Base-by-base conservation (phyloP, 2,113 vertebrate genomes). In the Climacteris rufus region DNA sequence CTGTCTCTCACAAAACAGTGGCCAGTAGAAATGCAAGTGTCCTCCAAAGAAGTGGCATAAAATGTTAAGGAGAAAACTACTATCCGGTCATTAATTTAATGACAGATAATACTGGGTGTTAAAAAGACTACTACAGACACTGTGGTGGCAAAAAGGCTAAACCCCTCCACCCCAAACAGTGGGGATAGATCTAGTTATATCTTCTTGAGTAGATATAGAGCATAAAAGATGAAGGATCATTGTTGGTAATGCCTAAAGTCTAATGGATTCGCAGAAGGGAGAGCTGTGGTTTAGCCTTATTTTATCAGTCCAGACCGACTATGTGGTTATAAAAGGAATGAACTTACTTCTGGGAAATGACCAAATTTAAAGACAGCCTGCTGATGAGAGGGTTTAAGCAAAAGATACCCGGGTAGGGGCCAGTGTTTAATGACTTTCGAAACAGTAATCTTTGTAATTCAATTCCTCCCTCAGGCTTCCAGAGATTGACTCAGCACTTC, bases 401-500 rank as follows among this genome's bases (percentile, higher is more conserved):
- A 59, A 92, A 87, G 42, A 49, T 77, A 69, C 9, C 49, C 68
- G 68, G 76, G 64, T 56, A 83, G 90, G 56, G 76, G 68, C 75
- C 71, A 87, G 11, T 87, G 86, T 68, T 78, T 89, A 93, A 96
- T 82, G 65, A 90, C 63, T 84, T 91, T 82, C 77, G 75, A 89
- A 94, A 92, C 69, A 81, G 79, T 56, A 78, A 53, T 75, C 63
- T 93, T 91, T 97, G 92, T 83, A 35, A 95, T 91, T 94, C 74
- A 93, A 85, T 96, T 86, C 57, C 50, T 94, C 80, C 76, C 88
- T 49, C 94, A 99, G 99, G 97, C 98, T 99, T 95, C 99, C 99
- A 44, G 99, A 99, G 97, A 99, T 99, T n/a, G 98, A 99, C 97
- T 98, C 98, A n/a, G 99, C 99, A 65, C 98, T 99, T 94, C 98